These are phyloP conservation scores for Lagopus muta DNA, from an alignment of 2,113 vertebrate genomes.

Conservation along the genomic window DNA sequence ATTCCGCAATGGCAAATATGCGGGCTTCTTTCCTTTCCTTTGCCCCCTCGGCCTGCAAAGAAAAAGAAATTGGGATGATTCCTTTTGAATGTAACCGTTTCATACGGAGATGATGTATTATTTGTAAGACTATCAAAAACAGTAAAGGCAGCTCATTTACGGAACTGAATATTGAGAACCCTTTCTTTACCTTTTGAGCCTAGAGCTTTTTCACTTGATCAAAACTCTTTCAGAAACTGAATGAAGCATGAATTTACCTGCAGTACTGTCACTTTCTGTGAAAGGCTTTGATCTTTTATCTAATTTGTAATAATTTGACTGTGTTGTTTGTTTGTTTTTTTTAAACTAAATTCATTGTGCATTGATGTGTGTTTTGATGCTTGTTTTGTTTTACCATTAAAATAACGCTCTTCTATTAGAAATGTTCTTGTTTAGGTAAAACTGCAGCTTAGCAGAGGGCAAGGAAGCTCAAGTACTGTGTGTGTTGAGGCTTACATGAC, in stretches of 20 bases:
- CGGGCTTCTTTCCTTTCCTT: not conserved
- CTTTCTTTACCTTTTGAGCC: not conserved
- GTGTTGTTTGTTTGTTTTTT: not conserved
- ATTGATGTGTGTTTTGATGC: not conserved
- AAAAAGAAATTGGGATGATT: not conserved
- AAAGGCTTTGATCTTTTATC: constrained; percentile 40
- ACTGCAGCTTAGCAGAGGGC: not conserved
- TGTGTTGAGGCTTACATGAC: not conserved
- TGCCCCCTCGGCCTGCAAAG: not conserved
- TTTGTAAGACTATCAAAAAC: not conserved
- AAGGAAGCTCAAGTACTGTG: not conserved
- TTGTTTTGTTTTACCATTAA: not conserved
- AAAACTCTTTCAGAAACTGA: not conserved
- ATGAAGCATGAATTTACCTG: not conserved
- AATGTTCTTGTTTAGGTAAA: not conserved
- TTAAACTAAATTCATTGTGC: not conserved
- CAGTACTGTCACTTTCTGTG: not conserved
- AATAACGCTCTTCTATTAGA: not conserved
- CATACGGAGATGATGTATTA: not conserved
- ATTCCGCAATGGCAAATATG: not conserved
- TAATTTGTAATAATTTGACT: not conserved
- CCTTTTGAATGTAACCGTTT: not conserved
- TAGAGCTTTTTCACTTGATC: not conserved
- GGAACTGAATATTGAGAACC: not conserved
- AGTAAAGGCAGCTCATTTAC: not conserved